Base-by-base conservation (phyloP, 1,140 invertebrate species). In the Goniozus legneri region DNA sequence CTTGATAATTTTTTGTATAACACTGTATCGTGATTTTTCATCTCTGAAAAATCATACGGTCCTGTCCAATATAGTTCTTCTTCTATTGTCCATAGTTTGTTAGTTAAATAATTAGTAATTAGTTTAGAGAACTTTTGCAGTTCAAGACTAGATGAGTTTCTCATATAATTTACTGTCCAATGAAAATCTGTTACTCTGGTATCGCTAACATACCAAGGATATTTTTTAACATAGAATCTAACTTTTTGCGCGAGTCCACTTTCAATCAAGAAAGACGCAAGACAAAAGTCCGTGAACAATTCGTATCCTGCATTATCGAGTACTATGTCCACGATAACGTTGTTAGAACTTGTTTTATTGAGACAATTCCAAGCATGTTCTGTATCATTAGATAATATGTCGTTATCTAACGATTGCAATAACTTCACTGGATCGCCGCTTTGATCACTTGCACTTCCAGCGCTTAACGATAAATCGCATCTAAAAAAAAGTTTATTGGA, bases 181-280 rank as follows among this genome's bases (percentile, higher is more conserved):
- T 81, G 54, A 38, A 96, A 86, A 77, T 98, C 96, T 4, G 72
- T 60, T 14, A 56, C 56, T 6, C 84, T 91, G 1, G 88, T 87
- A 72, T 99, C 97, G 8, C 95, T 98, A 1, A 99, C 84, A 71
- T 92, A 99, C 97, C 97, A 99, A 0, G 96, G 95, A 54, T 93
- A 86, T 8, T 79, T 76, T 79, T 99, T 99, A 0, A 87, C 84
- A 69, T 96, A 86, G 58, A 98, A 89, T 44, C 86, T 74, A 32
- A 98, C 78, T 73, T 81, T 82, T 21, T 77, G 67, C 0, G 84
- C 86, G 13, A 92, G 72, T 32, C 82, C 79, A 41, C 82, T 76
- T 12, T 78, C 66, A 16, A 89, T 67, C 2, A 98, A 69, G 60
- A 88, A 91, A 55, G 89, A 85, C 10, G 90, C 88, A 8, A 99